phyloP scores from a whole-genome alignment of 1,140 invertebrate genomes.

The Ostrea edulis region DNA sequence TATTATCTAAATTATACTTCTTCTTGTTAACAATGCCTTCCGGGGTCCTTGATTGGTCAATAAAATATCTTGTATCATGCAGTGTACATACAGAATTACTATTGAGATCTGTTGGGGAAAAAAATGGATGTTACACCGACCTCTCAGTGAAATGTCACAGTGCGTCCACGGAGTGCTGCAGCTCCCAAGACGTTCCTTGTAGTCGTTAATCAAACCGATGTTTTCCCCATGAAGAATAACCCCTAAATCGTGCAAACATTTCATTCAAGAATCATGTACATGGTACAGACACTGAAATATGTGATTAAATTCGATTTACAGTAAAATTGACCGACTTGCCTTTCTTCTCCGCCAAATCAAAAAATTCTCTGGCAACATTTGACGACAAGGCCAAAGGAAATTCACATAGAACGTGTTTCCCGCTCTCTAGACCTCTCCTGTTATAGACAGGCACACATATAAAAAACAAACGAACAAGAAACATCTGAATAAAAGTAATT shows the following conservation, averaged over 20 bases:
- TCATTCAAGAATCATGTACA: neutral
- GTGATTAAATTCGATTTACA: neutral
- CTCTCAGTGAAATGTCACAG: neutral
- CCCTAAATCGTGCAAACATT: conserved; percentile 39
- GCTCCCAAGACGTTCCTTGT: conserved; percentile 44
- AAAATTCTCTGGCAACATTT: conserved; percentile 51
- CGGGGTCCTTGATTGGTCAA: too few species aligned
- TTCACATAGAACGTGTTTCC: conserved; percentile 66
- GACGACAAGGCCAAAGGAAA: conserved; percentile 63
- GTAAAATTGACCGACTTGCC: conserved; percentile 40
- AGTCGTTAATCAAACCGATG: conserved; percentile 56
- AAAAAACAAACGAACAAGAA: neutral
- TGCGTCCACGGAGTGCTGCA: neutral
- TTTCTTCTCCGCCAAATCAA: conserved; percentile 58
- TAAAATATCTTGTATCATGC: too few species aligned
- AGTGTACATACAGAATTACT: too few species aligned
- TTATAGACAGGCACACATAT: conserved; percentile 24
- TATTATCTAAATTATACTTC: too few species aligned
- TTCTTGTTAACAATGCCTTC: too few species aligned
- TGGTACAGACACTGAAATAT: neutral
- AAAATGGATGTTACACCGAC: neutral
- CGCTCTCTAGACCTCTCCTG: conserved; percentile 58
- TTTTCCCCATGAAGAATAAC: conserved; percentile 61
- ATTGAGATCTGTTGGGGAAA: too few species aligned
- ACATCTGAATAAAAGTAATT: too few species aligned